Evolutionary conservation across 2,113 vertebrate species (phyloP), one percentile per base, ranked within the genome.

Genomic region (Triplophysa dalaica): DNA sequence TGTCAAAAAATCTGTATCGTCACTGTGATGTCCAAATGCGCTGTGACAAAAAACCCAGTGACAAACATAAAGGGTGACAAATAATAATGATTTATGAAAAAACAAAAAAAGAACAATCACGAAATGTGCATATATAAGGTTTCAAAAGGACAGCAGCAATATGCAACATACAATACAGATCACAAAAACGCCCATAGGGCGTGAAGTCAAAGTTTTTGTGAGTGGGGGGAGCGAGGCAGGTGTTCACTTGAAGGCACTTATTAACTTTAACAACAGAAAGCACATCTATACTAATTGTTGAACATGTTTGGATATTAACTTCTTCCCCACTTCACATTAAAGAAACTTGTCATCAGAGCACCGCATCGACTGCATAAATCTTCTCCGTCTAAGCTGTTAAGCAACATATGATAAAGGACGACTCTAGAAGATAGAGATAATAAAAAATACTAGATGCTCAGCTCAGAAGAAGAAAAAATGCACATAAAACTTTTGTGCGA

Each of bases 181-280:
- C 8, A 10, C 2, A 43, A 62, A 75, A 26, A 75, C n/a, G 16
- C 14, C 72, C 4, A 8, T 19, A 62, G 72, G 72, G 58, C 61
- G 38, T 62, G 38, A 61, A 62, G 72, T 4, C 58, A 26, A 62
- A 41, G 60, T 62, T 12, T 65, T 17, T 41, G 19, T 41, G 29
- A n/a, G 26, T 41, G 63, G 17, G 29, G 43, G 41, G 45, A 4
- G 24, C 8, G 16, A 33, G 24, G 33, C 56, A 61, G 41, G 58
- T 72, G 67, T 63, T 79, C 68, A 61, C 50, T 73, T 16, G 6
- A 14, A 65, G 19, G 22, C 78, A 67, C 14, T 58, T 45, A 74
- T 66, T 66, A 66, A 56, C 21, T 80, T 66, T 80, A 66, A 74
- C 33, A 8, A 74, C 62, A 21, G 78, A 74, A 56, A 74, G n/a